These are phyloP conservation scores for Drosophila pandora DNA, from an alignment of 1,140 invertebrate genomes.

Conservation along the genomic window DNA sequence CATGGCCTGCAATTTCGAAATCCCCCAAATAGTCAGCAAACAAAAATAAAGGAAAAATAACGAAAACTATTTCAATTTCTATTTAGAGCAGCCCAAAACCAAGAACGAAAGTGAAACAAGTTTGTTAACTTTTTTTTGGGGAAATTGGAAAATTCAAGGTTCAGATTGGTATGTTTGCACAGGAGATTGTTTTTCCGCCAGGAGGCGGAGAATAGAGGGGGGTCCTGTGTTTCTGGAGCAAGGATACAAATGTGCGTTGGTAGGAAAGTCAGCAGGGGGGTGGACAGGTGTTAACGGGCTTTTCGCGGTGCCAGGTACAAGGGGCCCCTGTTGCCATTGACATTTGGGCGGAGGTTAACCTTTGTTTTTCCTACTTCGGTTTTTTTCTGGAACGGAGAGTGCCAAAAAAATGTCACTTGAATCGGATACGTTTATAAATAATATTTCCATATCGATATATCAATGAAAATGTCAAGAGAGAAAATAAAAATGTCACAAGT, in stretches of 20 bases:
- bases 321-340: constrained; percentile 33
- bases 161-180: constrained; percentile 22
- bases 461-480: background rate
- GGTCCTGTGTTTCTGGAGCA: constrained; percentile 32
- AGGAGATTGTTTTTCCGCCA: constrained; percentile 10
- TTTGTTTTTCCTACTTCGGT: constrained; percentile 18
- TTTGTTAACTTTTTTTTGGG: constrained; percentile 29
- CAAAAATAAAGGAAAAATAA: background rate
- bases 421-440: constrained; percentile 24
- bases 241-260: constrained; percentile 22
- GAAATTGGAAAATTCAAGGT: constrained; percentile 41
- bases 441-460: constrained; percentile 5
- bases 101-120: constrained; percentile 32
- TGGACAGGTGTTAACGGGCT: constrained; percentile 29
- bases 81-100: constrained; percentile 15
- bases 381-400: background rate
- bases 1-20: constrained; percentile 34
- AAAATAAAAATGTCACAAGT: background rate
- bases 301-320: constrained; percentile 25
- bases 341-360: constrained; percentile 9
- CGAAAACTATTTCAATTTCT: constrained; percentile 46
- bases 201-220: background rate
- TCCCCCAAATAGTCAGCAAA: constrained; percentile 1
- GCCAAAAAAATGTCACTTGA: constrained; percentile 28
- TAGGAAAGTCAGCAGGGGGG: constrained; percentile 9